phyloP scores from a whole-genome alignment of 2,888 invertebrate genomes.

The Caenorhabditis drosophilae region DNA sequence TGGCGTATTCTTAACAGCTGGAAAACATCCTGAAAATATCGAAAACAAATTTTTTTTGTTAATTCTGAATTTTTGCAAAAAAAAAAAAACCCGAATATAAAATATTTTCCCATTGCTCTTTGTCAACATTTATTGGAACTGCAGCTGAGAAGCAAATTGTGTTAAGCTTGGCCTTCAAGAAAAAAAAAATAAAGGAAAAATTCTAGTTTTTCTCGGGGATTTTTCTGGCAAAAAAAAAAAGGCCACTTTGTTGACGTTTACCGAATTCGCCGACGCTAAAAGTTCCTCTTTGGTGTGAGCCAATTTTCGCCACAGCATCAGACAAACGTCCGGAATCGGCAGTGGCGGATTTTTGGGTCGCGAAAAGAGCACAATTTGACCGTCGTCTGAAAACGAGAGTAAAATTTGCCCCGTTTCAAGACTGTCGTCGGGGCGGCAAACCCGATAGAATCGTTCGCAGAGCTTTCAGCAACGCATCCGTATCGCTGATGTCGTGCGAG shows the following conservation, averaged over 20 bases:
- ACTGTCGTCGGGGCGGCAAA: too few relatives aligned
- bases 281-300: slow-evolving; percentile 50
- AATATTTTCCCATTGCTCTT: slow-evolving; percentile 52
- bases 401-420: too few relatives aligned
- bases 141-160: slow-evolving; percentile 54
- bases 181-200: too few relatives aligned
- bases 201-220: too few relatives aligned
- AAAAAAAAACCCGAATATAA: slow-evolving; percentile 40
- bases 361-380: slow-evolving; percentile 49
- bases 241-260: slow-evolving; percentile 12
- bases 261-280: slow-evolving; percentile 44
- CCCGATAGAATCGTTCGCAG: slow-evolving; percentile 41
- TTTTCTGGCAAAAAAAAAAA: too few relatives aligned
- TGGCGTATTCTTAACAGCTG: slow-evolving; percentile 47
- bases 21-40: slow-evolving; percentile 42
- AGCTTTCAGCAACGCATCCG: slow-evolving; percentile 44
- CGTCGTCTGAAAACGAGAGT: slow-evolving; percentile 27
- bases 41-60: not conserved
- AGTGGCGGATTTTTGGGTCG: slow-evolving; percentile 55
- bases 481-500: slow-evolving; percentile 47
- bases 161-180: slow-evolving; percentile 52
- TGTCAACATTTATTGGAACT: slow-evolving; percentile 51
- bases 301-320: slow-evolving; percentile 48
- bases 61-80: not conserved
- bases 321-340: slow-evolving; percentile 53